Conservation (phyloP, 2,888 invertebrate genomes). For the Arrhopalites spinosus region DNA sequence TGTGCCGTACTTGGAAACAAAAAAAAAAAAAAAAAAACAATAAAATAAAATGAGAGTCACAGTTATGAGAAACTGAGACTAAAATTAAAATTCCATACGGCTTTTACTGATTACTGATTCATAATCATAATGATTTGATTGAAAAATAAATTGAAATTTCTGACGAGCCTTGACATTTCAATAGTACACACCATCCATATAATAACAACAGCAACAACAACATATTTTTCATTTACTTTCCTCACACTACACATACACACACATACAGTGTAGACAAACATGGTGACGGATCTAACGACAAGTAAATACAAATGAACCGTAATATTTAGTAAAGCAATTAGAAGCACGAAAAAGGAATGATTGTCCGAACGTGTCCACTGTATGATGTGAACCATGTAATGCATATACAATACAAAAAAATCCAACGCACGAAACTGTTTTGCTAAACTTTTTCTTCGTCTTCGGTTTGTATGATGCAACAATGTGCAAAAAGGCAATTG, state of each 20-base stretch:
- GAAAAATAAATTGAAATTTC: conserved; percentile 1
- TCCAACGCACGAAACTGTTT: background rate
- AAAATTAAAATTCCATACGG: conserved; percentile 3
- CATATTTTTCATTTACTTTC: conserved; percentile 5
- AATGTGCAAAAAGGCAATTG: too few species aligned
- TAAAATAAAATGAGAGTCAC: too few species aligned
- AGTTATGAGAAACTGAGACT: background rate
- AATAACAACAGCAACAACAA: background rate
- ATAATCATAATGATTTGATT: background rate
- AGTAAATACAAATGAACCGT: conserved; percentile 16
- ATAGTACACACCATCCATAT: background rate
- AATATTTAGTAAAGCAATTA: conserved; percentile 17
- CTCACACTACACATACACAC: background rate
- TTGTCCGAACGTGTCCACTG: conserved; percentile 4
- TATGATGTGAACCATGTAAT: background rate
- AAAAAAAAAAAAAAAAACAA: too few species aligned
- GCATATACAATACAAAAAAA: background rate
- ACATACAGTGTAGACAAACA: background rate
- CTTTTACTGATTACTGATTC: background rate
- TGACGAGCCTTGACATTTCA: conserved; percentile 9
- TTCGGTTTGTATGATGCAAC: too few species aligned
- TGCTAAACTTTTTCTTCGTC: too few species aligned
- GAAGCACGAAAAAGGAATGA: conserved; percentile 15
- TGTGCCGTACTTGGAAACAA: too few species aligned
- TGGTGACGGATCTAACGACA: background rate